phyloP scores from a whole-genome alignment of 2,797 vertebrate species.

The Mus spretus region DNA sequence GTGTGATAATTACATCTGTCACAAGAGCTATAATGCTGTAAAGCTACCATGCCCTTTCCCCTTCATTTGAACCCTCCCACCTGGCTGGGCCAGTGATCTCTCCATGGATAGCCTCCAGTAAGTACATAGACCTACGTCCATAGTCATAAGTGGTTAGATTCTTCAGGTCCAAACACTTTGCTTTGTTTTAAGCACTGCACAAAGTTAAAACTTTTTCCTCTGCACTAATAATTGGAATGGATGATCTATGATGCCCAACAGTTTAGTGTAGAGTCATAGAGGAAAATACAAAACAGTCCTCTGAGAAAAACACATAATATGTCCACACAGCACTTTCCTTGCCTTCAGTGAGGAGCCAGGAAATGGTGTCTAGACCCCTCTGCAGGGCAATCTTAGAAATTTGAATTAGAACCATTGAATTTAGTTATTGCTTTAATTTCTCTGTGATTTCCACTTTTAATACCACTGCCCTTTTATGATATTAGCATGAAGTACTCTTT shows the following conservation, averaged over 20 bases:
- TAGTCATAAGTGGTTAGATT: slow-evolving; percentile 30
- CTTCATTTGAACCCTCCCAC: neutral
- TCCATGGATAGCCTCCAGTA: neutral
- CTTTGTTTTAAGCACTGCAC: slow-evolving; percentile 36
- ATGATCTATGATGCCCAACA: slow-evolving; percentile 56
- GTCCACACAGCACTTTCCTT: slow-evolving; percentile 38
- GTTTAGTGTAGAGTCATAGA: slow-evolving; percentile 29
- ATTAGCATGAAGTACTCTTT: slow-evolving; percentile 68
- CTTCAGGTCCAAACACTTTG: slow-evolving; percentile 21
- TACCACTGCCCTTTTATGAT: slow-evolving; percentile 70
- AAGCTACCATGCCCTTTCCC: neutral
- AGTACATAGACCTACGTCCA: neutral
- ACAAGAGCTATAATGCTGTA: neutral
- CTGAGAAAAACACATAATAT: slow-evolving; percentile 67
- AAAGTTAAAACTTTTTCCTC: slow-evolving; percentile 61
- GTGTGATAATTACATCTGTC: neutral
- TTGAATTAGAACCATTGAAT: slow-evolving; percentile 81
- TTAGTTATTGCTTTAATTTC: slow-evolving; percentile 86
- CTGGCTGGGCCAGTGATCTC: neutral
- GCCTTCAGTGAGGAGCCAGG: slow-evolving; percentile 70
- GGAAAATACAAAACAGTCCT: slow-evolving; percentile 64
- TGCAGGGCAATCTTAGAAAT: slow-evolving; percentile 73
- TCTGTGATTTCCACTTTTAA: slow-evolving; percentile 82
- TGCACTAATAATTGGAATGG: slow-evolving; percentile 48
- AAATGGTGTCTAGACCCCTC: slow-evolving; percentile 74